Evolutionary conservation across 1,140 invertebrate species (phyloP).

Genomic region (Ridgeia piscesae): DNA sequence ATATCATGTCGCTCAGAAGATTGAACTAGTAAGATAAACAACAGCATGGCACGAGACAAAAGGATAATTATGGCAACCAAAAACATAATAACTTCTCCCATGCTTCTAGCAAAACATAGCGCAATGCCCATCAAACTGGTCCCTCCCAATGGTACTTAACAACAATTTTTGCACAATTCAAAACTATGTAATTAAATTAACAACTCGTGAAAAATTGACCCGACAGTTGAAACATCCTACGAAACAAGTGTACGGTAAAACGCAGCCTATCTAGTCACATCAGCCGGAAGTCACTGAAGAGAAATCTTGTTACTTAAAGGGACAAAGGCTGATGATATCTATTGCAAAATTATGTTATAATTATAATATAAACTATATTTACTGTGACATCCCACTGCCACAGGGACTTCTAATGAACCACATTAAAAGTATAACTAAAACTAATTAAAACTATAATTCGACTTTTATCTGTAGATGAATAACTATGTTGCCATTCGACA

Average conservation of each 20-base stretch:
- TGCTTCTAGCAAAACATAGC: not conserved
- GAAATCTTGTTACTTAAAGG: not conserved
- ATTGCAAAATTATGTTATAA: too few relatives aligned
- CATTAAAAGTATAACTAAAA: too few relatives aligned
- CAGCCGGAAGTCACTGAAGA: not conserved
- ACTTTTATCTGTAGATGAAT: too few relatives aligned
- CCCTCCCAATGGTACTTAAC: not conserved
- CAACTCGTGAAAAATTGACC: not conserved
- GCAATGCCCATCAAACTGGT: not conserved
- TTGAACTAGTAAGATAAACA: not conserved
- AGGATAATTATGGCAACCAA: not conserved
- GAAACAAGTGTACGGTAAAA: not conserved
- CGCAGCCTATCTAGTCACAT: not conserved
- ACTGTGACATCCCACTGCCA: too few relatives aligned
- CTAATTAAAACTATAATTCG: too few relatives aligned
- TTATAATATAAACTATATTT: too few relatives aligned
- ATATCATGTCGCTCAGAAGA: not conserved
- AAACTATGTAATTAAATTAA: not conserved
- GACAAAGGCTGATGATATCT: too few relatives aligned
- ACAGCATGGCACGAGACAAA: not conserved
- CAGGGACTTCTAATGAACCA: too few relatives aligned
- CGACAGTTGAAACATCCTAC: not conserved
- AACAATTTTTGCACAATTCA: not conserved
- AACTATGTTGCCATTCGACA: too few relatives aligned
- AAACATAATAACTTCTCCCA: not conserved